phyloP scores from a whole-genome alignment of 2,888 invertebrate genomes.

The Archips xylosteana region DNA sequence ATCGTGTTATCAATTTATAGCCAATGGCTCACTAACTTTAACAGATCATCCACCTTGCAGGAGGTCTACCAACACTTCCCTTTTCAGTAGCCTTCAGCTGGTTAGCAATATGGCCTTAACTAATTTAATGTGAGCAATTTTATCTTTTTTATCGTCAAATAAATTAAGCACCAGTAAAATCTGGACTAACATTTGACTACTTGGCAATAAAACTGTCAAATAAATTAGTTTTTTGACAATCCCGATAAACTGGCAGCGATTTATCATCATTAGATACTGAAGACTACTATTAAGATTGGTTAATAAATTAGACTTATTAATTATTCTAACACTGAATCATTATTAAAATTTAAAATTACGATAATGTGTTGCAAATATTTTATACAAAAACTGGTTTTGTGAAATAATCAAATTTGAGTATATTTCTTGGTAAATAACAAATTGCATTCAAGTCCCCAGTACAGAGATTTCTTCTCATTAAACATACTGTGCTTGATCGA shows the following conservation, averaged over 20 bases:
- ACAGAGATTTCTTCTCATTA: no score
- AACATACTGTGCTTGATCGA: no score
- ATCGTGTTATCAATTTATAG: no score
- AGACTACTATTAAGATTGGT: conserved; percentile 12
- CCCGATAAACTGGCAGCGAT: background rate
- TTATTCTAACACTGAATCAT: conserved; percentile 3
- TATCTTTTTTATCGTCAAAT: background rate
- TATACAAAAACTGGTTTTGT: background rate
- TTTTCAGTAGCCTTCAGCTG: no score
- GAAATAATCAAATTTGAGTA: background rate
- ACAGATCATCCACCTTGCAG: no score
- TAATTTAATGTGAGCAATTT: no score
- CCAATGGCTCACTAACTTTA: no score
- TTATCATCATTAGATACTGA: conserved; percentile 21
- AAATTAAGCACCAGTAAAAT: background rate
- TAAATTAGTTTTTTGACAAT: conserved; percentile 15
- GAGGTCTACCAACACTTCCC: no score
- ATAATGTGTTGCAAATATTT: background rate
- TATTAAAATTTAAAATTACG: background rate
- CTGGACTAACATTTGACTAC: conserved; percentile 5
- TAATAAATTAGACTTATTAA: conserved; percentile 14
- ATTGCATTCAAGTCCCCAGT: no score
- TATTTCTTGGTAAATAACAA: no score
- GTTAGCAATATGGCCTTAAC: no score
- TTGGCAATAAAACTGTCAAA: conserved; percentile 17